Conservation (phyloP, 2,888 invertebrate species). For the Toxonevra muliebris region DNA sequence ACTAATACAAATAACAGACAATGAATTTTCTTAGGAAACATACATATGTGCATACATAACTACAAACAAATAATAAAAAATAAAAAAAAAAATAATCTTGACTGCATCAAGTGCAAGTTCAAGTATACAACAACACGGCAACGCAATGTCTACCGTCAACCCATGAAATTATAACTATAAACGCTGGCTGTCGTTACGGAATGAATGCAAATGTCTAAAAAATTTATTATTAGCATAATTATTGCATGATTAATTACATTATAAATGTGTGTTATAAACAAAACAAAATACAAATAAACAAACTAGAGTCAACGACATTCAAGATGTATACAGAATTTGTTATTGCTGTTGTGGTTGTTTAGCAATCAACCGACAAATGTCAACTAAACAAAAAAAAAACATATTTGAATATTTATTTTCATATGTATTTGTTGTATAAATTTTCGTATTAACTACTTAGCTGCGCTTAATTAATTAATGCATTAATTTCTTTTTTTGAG, state of each 20-base stretch:
- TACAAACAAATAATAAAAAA: neutral
- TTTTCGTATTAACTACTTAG: too few species aligned
- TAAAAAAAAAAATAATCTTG: neutral
- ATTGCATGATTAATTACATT: slow-evolving; percentile 11
- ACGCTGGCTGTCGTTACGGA: slow-evolving; percentile 2
- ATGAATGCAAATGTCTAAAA: neutral
- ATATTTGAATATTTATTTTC: too few species aligned
- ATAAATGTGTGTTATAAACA: neutral
- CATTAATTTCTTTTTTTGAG: too few species aligned
- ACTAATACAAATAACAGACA: neutral
- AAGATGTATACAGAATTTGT: too few species aligned
- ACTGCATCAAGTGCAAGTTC: slow-evolving; percentile 6
- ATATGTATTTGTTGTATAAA: too few species aligned
- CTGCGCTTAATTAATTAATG: too few species aligned
- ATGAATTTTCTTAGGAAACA: neutral
- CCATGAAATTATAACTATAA: neutral
- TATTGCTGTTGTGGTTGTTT: too few species aligned
- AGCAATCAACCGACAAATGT: too few species aligned
- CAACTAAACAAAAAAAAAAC: too few species aligned
- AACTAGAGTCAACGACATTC: too few species aligned
- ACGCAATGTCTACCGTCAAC: neutral
- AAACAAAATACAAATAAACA: too few species aligned
- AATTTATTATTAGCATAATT: slow-evolving; percentile 15
- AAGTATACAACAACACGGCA: neutral
- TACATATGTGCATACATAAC: neutral